Percentiles rank a stretch among this genome's conserved stretches.
Conservation (phyloP, 2,888 invertebrate genomes). For the Meteorus cinctellus region DNA sequence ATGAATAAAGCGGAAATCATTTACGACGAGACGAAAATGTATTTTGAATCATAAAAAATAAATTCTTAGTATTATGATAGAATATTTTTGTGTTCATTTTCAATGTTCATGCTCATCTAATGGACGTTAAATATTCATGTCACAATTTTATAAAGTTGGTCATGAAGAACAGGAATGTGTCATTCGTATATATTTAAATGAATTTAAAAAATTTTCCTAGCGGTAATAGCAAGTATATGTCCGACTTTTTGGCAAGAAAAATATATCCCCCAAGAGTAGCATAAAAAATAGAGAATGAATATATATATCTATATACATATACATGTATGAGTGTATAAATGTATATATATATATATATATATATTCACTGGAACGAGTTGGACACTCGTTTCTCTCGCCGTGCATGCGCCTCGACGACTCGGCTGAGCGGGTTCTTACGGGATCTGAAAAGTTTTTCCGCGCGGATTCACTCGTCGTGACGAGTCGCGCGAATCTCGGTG, state of each 20-base stretch:
- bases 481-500: constrained; percentile 19
- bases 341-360: neutral
- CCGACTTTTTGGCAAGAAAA: constrained; percentile 1
- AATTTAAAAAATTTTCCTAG: constrained; percentile 10
- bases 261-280: neutral
- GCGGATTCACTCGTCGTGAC: constrained; percentile 33
- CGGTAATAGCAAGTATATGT: neutral
- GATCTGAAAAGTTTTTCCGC: constrained; percentile 34
- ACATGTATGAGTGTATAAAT: neutral
- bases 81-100: neutral
- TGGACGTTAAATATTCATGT: neutral
- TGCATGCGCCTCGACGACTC: constrained; percentile 25
- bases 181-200: neutral
- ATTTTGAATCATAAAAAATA: no score
- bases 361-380: neutral
- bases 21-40: no score
- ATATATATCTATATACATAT: neutral
- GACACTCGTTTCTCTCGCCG: constrained; percentile 3
- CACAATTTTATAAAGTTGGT: constrained; percentile 3
- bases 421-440: constrained; percentile 30
- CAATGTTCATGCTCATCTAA: neutral
- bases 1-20: neutral
- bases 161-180: constrained; percentile 12
- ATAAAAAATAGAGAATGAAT: neutral
- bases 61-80: no score